Evolutionary conservation across 2,113 vertebrate genomes (phyloP), one percentile per base, ranked within the genome.

Genomic region (Gymnogyps californianus): DNA sequence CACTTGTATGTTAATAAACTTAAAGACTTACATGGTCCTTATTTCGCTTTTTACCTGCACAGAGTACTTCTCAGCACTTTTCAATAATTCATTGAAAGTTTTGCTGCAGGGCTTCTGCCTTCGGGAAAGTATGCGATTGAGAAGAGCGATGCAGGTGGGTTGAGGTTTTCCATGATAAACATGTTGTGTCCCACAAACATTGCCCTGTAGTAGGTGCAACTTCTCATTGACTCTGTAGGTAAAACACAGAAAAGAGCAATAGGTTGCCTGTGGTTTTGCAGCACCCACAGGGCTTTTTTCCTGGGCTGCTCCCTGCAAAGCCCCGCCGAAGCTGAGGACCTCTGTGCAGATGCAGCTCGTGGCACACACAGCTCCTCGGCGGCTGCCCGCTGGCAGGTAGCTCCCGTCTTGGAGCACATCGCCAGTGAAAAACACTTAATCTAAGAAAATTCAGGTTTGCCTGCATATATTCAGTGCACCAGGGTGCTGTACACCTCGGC

Each of bases 1-100:
- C 61, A 84, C 74, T 80, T 94, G 72, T 75, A 62, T 93, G 44
- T 94, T 92, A 96, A 96, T 66, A 95, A 79, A 44, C 94, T 64
- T 19, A 29, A 8, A 87, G 83, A 93, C 95, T 87, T 69, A 40
- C 20, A 74, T 57, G n/a, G 83, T 79, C 55, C 49, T 89, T 89
- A 88, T 89, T 97, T 97, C 87, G 86, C 62, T 94, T 74, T 93
- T 97, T 93, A 86, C 77, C 95, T 42, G 69, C 58, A 95, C 69
- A 92, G 97, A 96, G 93, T 71, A 94, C 72, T 96, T 95, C 88
- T 97, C 91, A 87, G 93, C 54, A 75, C 79, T 94, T 98, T 96
- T 97, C 61, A 96, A 95, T 96, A 97, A 97, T 95, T 97, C 78
- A 91, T 74, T 57, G 69, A 57, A 89, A 89, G 75, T 88, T 97